phyloP scores from a whole-genome alignment of 1,140 invertebrate species.

The Telenomus remus region DNA sequence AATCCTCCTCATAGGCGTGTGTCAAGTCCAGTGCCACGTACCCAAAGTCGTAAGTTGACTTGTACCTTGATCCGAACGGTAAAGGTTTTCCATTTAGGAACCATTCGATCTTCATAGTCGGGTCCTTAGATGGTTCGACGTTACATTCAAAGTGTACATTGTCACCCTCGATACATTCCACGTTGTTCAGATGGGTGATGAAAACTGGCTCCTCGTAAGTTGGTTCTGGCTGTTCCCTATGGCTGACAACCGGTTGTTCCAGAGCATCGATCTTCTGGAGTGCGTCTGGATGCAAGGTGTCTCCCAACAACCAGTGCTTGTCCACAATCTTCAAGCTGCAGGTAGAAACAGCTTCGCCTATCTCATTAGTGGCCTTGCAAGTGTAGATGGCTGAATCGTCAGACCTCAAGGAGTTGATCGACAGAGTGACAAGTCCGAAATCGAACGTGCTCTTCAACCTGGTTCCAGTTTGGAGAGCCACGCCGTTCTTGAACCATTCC shows the following conservation, averaged over 20 bases:
- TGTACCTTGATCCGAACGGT: slow-evolving; percentile 86
- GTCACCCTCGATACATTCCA: slow-evolving; percentile 91
- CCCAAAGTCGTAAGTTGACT: slow-evolving; percentile 92
- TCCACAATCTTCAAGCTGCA: slow-evolving; percentile 93
- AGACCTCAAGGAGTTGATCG: slow-evolving; percentile 88
- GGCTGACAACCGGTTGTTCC: slow-evolving; percentile 83
- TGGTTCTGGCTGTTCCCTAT: slow-evolving; percentile 82
- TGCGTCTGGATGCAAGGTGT: slow-evolving; percentile 93
- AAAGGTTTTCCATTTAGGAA: slow-evolving; percentile 90
- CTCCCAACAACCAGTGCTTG: slow-evolving; percentile 89
- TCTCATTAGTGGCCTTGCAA: slow-evolving; percentile 91
- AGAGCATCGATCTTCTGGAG: slow-evolving; percentile 89
- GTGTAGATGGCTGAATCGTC: slow-evolving; percentile 96
- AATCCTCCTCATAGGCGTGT: slow-evolving; percentile 90
- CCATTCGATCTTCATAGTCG: slow-evolving; percentile 95
- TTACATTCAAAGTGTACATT: slow-evolving; percentile 95
- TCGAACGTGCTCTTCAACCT: slow-evolving; percentile 92
- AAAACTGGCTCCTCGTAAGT: slow-evolving; percentile 90
- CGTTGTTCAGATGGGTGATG: slow-evolving; percentile 92
- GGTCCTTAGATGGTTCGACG: slow-evolving; percentile 95
- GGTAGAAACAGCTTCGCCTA: slow-evolving; percentile 94
- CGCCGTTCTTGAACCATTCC: slow-evolving; percentile 95
- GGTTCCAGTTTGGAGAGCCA: slow-evolving; percentile 88
- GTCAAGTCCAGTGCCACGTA: slow-evolving; percentile 89
- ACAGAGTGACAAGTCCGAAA: slow-evolving; percentile 94